These are phyloP conservation scores for Oasisia sp. DNA, from an alignment of 2,888 invertebrate species.

Conservation along the genomic window DNA sequence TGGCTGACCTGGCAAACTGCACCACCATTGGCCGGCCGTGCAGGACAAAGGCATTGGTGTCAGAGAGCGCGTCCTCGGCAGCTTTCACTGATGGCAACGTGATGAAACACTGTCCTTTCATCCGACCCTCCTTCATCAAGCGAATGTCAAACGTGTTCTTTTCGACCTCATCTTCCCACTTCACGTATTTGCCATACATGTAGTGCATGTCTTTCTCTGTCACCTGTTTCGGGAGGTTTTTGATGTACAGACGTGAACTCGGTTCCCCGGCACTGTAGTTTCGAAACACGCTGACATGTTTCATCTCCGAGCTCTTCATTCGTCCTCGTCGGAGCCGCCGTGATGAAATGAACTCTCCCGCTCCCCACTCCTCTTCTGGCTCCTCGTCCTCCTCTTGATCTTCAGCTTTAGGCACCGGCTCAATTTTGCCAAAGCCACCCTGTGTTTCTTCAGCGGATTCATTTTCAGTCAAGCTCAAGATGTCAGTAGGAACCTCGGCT, in stretches of 20 bases:
- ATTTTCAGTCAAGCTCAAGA: constrained; percentile 17
- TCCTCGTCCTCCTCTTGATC: constrained; percentile 44
- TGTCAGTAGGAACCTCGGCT: background rate
- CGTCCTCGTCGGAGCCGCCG: constrained; percentile 77
- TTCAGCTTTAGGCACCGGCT: constrained; percentile 45
- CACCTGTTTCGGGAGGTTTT: constrained; percentile 86
- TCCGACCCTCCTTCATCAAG: constrained; percentile 92
- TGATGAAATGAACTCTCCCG: constrained; percentile 70
- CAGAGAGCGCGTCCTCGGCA: constrained; percentile 80
- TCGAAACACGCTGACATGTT: constrained; percentile 79
- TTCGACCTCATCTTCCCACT: constrained; percentile 66
- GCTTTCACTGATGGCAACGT: constrained; percentile 78
- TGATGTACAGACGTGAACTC: constrained; percentile 88
- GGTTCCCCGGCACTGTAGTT: constrained; percentile 86
- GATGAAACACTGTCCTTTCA: constrained; percentile 96
- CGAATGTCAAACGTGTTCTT: constrained; percentile 74
- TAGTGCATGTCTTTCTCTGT: constrained; percentile 75
- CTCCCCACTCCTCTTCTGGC: constrained; percentile 49
- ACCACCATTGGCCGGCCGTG: constrained; percentile 92
- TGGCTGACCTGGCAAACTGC: constrained; percentile 77
- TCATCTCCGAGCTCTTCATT: constrained; percentile 73
- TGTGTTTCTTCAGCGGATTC: constrained; percentile 8
- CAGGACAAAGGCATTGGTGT: constrained; percentile 88
- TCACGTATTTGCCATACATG: constrained; percentile 78
- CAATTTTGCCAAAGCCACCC: constrained; percentile 60